Conservation (phyloP, 35 echinoderm and acorn worm species). For the Lytechinus pictus region DNA sequence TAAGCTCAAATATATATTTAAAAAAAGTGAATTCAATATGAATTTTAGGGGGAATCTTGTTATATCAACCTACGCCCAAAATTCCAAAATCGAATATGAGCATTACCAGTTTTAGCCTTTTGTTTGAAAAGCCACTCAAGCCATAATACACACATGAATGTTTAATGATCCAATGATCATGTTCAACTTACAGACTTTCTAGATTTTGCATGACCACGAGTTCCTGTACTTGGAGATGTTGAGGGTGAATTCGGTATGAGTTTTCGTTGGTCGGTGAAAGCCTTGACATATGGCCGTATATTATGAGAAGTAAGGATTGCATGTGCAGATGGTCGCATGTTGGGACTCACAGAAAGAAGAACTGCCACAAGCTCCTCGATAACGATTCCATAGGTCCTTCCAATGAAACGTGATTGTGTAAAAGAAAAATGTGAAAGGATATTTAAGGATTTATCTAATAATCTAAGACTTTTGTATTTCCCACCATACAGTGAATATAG, state of each 20-base stretch:
- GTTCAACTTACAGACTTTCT: background rate
- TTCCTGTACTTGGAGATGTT: background rate
- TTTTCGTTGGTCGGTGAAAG: constrained; percentile 45
- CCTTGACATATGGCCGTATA: constrained; percentile 50
- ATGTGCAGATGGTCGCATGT: constrained; percentile 72
- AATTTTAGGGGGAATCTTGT: too few species aligned
- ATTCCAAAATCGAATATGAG: too few species aligned
- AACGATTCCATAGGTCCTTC: constrained; percentile 73
- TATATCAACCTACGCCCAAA: too few species aligned
- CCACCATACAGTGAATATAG: too few species aligned
- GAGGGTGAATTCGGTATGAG: background rate
- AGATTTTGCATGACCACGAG: background rate
- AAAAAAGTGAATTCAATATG: too few species aligned
- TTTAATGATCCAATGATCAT: too few species aligned
- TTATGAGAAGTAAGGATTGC: constrained; percentile 64
- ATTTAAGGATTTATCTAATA: background rate
- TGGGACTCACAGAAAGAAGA: constrained; percentile 72
- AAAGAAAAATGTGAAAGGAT: background rate
- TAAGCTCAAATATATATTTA: too few species aligned
- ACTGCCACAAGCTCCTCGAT: constrained; percentile 73
- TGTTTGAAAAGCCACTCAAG: too few species aligned
- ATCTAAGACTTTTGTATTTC: too few species aligned
- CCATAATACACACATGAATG: too few species aligned
- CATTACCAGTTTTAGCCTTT: too few species aligned
- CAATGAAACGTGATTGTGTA: background rate